phyloP scores from a whole-genome alignment of 2,797 vertebrate genomes.

The Rhynchonycteris naso region DNA sequence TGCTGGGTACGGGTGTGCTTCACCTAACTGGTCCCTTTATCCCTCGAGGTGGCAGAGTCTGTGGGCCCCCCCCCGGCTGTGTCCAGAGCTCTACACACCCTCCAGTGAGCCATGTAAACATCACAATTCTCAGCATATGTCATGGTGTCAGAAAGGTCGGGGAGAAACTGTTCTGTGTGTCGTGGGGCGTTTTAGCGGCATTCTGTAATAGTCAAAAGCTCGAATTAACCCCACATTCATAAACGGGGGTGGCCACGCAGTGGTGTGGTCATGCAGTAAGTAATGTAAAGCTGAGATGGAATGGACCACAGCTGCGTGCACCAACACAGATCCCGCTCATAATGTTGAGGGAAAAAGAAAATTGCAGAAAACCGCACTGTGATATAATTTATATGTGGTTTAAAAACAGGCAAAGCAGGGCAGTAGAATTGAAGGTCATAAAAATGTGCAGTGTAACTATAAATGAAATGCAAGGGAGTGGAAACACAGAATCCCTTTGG shows the following conservation, averaged over 20 bases:
- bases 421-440: neutral
- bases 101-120: neutral
- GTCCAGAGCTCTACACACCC: neutral
- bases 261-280: fast-evolving
- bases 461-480: neutral
- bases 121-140: fast-evolving
- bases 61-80: neutral
- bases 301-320: fast-evolving
- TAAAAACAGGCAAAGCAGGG: neutral
- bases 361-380: neutral
- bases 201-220: neutral
- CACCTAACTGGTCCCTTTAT: neutral
- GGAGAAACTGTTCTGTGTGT: neutral
- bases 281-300: neutral
- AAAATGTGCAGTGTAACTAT: too few relatives aligned
- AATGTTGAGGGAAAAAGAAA: neutral
- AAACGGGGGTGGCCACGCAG: fast-evolving
- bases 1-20: neutral
- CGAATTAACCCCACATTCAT: fast-evolving
- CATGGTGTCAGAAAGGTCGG: neutral
- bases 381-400: neutral
- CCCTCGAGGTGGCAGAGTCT: neutral
- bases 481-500: neutral
- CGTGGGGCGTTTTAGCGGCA: neutral
- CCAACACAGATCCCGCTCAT: fast-evolving